phyloP scores from a whole-genome alignment of 2,113 vertebrate species.

The Triplophysa dalaica region DNA sequence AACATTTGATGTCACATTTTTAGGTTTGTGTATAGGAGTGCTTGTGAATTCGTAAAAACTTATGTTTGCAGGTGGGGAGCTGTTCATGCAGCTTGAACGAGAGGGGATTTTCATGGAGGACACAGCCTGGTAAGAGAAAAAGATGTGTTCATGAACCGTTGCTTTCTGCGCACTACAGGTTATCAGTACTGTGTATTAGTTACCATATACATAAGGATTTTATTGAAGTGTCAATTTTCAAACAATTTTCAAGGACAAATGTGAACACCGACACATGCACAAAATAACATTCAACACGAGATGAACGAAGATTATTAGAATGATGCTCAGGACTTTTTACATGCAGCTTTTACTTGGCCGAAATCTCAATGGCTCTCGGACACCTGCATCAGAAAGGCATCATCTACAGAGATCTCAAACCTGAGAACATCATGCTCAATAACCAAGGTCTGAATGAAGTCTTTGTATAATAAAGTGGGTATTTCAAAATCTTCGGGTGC shows the following conservation, averaged over 20 bases:
- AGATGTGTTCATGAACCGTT: background rate
- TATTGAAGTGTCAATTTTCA: background rate
- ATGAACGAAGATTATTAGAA: constrained; percentile 47
- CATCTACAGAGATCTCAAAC: constrained; percentile 98
- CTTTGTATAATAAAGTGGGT: background rate
- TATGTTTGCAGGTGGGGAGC: constrained; percentile 86
- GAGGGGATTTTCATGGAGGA: constrained; percentile 99
- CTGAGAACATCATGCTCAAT: constrained; percentile 99
- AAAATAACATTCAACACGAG: constrained; percentile 15
- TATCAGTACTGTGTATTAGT: background rate
- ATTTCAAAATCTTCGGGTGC: no score
- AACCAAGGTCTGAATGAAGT: constrained; percentile 81
- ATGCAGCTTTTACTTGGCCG: constrained; percentile 97
- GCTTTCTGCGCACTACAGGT: background rate
- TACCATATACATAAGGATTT: background rate
- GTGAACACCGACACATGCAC: constrained; percentile 18
- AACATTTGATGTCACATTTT: background rate
- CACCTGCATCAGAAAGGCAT: constrained; percentile 99
- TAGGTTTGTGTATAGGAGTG: no score
- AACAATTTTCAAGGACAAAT: background rate
- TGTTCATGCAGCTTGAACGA: constrained; percentile 98
- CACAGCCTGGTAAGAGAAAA: constrained; percentile 88
- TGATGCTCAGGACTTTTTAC: constrained; percentile 52
- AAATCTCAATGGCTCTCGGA: constrained; percentile 99
- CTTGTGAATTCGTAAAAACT: background rate